Evolutionary conservation across 2,888 invertebrate species (phyloP), one percentile per base, ranked within the genome.

Genomic region (Apamea monoglypha): DNA sequence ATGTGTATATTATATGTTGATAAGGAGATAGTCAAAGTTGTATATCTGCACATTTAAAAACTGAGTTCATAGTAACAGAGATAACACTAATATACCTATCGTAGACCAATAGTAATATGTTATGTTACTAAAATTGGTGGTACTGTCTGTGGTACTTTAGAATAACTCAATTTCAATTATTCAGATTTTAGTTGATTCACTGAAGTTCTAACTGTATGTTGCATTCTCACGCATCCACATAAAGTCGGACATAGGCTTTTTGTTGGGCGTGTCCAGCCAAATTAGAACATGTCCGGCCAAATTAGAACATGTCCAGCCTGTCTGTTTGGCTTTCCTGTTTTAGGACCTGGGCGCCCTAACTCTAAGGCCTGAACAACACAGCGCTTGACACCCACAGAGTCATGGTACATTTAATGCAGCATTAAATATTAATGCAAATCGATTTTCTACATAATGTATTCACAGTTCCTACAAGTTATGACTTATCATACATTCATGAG

Each of bases 1-100:
- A 53, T 78, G 44, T 56, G 10, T 76, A 21, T 53, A 44, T 25
- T 40, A 75, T 25, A 56, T 56, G 25, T 56, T 56, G 78, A 70
- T 78, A 69, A 80, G 36, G 18, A 67, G n/a, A 80, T 47, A 25
- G 36, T 29, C 6, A n/a, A 40, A 59, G 18, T 18, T 50, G 29
- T 47, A 25, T 36, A 36, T 47, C 25, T 32, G 18, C 16, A 56
- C 25, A 73, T 25, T 56, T 7, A 53, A 44, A 78, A 69, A 69
- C 47, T n/a, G 29, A 47, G n/a, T 59, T 50, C 36, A 47, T 29
- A 29, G 14, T 69, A 50, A 59, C 47, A 4, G 1, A 59, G 47
- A 78, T 68, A 59, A 78, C 53, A 79, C 1, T 36, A 63, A 32
- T 32, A 32, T 69, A 47, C 29, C 29, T 68, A 29, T 47, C 0